Evolutionary conservation across 2,113 vertebrate genomes (phyloP).

Genomic region (Bubalus kerabau): DNA sequence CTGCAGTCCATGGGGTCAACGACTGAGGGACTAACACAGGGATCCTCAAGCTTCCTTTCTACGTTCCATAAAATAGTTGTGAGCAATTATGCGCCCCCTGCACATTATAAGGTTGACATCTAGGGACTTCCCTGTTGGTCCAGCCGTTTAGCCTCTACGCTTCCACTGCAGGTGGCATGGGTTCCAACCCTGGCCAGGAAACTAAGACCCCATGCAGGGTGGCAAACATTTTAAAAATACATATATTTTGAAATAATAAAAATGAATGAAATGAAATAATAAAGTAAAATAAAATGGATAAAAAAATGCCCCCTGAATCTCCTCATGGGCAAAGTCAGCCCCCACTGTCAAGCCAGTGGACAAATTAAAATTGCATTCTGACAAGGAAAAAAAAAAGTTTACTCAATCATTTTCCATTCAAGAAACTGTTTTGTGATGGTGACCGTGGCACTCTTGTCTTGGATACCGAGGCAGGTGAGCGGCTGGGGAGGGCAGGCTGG

Average conservation of each 20-base stretch:
- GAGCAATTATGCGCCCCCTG: background rate
- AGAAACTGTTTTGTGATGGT: background rate
- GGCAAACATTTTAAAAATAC: background rate
- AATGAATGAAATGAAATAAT: background rate
- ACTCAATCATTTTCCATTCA: background rate
- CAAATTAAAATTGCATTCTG: background rate
- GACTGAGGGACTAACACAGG: background rate
- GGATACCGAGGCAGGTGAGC: background rate
- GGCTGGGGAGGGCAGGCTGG: background rate
- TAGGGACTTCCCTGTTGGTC: background rate
- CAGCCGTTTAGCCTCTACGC: background rate
- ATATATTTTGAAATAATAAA: background rate
- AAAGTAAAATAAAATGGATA: background rate
- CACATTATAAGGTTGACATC: background rate
- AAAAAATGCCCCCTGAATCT: background rate
- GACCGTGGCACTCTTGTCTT: background rate
- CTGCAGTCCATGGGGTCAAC: background rate
- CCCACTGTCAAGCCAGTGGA: background rate
- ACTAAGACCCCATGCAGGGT: background rate
- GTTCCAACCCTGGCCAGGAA: background rate
- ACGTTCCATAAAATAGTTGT: background rate
- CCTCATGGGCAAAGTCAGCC: background rate
- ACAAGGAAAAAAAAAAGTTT: background rate
- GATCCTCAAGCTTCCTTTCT: background rate
- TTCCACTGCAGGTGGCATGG: background rate